phyloP scores from a whole-genome alignment of 2,113 vertebrate genomes.

The Malaclemys terrapin region DNA sequence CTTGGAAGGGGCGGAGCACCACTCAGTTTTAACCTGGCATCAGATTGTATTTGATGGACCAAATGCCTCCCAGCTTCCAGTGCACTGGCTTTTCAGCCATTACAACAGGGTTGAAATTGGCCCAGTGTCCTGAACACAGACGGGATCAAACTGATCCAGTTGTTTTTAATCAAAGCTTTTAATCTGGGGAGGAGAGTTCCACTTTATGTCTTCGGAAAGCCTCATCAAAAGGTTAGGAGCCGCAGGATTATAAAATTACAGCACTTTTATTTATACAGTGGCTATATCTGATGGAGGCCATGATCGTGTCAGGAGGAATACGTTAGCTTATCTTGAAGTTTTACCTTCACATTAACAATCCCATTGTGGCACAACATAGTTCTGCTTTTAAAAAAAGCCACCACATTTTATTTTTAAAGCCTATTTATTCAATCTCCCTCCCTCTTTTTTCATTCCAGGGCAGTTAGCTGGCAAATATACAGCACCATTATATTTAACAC shows the following conservation, averaged over 20 bases:
- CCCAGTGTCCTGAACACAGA: not conserved
- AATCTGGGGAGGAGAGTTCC: not conserved
- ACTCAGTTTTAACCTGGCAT: not conserved
- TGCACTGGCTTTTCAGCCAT: not conserved
- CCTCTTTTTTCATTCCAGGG: not conserved
- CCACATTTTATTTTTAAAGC: not conserved
- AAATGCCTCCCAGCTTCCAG: not conserved
- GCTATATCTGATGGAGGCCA: not conserved
- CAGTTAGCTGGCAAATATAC: not conserved
- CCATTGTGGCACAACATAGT: not conserved
- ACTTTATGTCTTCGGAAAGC: conserved; percentile 8
- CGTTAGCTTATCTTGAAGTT: conserved; percentile 9
- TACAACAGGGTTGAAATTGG: not conserved
- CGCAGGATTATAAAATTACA: conserved; percentile 40
- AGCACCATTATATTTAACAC: too few relatives aligned
- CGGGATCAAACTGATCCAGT: not conserved
- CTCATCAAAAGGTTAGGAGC: conserved; percentile 42
- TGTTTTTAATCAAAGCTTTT: conserved; percentile 49
- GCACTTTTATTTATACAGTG: not conserved
- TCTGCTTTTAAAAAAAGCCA: conserved; percentile 16
- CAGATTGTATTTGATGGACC: fast-evolving
- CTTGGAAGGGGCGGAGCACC: not conserved
- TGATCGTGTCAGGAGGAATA: not conserved
- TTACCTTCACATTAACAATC: not conserved
- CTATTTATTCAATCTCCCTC: not conserved